Evolutionary conservation across 2,888 invertebrate genomes (phyloP).

Genomic region (Galerucella calmariensis): DNA sequence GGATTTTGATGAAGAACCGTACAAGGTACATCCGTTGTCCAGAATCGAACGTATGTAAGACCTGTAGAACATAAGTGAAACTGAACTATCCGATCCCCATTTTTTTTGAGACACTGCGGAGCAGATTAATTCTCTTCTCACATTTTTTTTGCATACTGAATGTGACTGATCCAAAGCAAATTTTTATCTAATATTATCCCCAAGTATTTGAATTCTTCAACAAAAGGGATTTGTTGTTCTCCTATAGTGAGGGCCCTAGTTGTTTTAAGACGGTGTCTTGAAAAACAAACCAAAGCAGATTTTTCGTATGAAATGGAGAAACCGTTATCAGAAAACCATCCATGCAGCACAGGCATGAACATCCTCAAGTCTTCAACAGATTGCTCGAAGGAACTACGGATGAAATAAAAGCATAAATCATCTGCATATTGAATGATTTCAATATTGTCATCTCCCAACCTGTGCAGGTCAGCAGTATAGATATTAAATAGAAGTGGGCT

Average conservation of each 20-base stretch:
- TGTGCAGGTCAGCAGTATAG: slow-evolving; percentile 9
- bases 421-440: slow-evolving; percentile 17
- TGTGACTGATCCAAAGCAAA: no score
- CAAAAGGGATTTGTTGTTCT: background rate
- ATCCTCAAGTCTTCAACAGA: background rate
- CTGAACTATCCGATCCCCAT: no score
- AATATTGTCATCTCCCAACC: slow-evolving; percentile 8
- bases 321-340: background rate
- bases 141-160: no score
- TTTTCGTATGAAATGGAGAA: background rate
- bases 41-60: no score
- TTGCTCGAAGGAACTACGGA: slow-evolving; percentile 6
- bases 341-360: background rate
- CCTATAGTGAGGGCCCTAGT: background rate
- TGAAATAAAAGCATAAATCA: slow-evolving; percentile 8
- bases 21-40: no score
- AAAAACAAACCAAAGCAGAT: background rate
- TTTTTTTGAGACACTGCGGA: no score
- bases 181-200: no score
- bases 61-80: no score
- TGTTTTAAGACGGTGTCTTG: background rate
- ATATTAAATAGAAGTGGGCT: no score
- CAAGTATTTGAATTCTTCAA: no score
- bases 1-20: no score
- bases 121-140: no score